phyloP scores from a whole-genome alignment of 1,140 invertebrate genomes.

The Bombus huntii region DNA sequence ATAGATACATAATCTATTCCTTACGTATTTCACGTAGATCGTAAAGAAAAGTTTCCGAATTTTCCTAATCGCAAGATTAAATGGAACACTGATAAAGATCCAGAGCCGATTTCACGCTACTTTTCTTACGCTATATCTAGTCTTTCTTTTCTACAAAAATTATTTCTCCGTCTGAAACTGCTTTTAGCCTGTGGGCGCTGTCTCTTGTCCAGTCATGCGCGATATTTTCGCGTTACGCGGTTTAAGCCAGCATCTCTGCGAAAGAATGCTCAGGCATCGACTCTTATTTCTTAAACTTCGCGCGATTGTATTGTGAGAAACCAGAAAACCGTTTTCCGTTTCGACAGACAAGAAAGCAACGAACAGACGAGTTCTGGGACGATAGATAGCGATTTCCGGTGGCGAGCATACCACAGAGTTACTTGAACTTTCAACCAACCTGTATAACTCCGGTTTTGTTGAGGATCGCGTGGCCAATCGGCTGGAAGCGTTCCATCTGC shows the following conservation, averaged over 20 bases:
- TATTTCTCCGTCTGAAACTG: too few relatives aligned
- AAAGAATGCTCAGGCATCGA: not conserved
- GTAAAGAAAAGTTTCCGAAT: not conserved
- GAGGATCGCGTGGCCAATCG: constrained; percentile 91
- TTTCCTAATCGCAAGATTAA: not conserved
- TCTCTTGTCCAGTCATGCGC: not conserved
- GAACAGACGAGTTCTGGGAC: not conserved
- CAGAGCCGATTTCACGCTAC: not conserved
- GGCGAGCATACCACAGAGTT: constrained; percentile 22
- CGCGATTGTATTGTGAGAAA: not conserved
- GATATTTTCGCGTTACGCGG: not conserved
- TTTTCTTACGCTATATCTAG: not conserved
- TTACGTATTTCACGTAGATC: not conserved
- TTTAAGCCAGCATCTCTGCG: too few relatives aligned
- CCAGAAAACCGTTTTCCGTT: constrained; percentile 34
- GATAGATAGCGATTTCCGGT: constrained; percentile 28
- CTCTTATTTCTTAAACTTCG: not conserved
- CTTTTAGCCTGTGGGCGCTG: not conserved
- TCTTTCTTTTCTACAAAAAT: too few relatives aligned
- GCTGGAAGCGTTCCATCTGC: constrained; percentile 95
- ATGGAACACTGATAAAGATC: not conserved
- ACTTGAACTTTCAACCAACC: constrained; percentile 81
- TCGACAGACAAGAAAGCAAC: not conserved
- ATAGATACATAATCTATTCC: not conserved
- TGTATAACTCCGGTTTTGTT: constrained; percentile 88